Evolutionary conservation across 2,113 vertebrate genomes (phyloP).

Genomic region (Murina feae): DNA sequence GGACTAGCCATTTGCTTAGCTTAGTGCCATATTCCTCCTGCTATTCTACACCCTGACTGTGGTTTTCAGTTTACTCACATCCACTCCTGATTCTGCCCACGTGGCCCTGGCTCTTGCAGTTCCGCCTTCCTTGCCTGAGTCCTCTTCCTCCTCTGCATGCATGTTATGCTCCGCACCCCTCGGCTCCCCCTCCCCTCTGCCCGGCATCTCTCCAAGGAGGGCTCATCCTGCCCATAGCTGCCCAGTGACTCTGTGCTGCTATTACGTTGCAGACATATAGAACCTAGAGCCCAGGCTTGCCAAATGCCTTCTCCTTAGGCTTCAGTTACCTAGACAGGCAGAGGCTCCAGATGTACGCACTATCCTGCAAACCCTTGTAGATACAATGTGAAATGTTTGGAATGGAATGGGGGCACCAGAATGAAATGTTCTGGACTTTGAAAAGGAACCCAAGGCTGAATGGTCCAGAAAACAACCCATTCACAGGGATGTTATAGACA

Average conservation of each 20-base stretch:
- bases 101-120: not conserved
- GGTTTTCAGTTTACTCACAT: not conserved
- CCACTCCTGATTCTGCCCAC: not conserved
- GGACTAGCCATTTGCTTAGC: not conserved
- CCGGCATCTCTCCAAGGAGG: not conserved
- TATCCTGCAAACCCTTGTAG: not conserved
- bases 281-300: not conserved
- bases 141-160: not conserved
- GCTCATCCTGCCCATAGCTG: not conserved
- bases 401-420: not conserved
- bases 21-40: not conserved
- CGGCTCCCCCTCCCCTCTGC: not conserved
- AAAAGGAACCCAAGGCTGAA: not conserved
- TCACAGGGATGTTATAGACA: not conserved
- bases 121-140: not conserved
- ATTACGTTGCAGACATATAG: not conserved
- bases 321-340: not conserved
- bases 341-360: not conserved
- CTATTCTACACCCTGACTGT: rapidly evolving
- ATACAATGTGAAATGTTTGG: not conserved
- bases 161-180: not conserved
- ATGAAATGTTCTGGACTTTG: not conserved
- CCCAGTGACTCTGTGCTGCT: not conserved
- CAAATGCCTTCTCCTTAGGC: not conserved
- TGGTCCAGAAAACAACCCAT: not conserved